Base-by-base conservation (phyloP, 2,888 invertebrate species). In the Panopea generosa region DNA sequence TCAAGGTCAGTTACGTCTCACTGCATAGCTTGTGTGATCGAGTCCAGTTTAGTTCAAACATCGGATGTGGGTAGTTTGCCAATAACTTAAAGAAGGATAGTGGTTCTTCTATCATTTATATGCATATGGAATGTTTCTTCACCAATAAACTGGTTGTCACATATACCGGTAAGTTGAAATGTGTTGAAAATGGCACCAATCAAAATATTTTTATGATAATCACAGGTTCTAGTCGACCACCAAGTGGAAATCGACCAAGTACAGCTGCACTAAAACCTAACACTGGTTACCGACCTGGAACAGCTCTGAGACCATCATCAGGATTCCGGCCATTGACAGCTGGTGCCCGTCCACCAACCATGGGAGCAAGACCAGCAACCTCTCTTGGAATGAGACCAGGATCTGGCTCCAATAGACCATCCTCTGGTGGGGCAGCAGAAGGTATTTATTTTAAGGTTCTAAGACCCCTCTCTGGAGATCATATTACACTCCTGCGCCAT, bases 211-310 rank as follows among this genome's bases (percentile, higher is more conserved):
- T 33, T 33, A 4, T 33, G 4, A 33, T 33, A 4, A 33, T 38
- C 40, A 20, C 61, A 76, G 80, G 73, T 56, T 67, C 73, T 74
- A 79, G 81, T 77, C 81, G 72, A 29, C 69, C 82, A 33, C 50
- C 69, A 7, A 77, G 77, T 71, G 71, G 71, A 29, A 80, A 78
- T 61, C 82, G 88, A 52, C 89, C 88, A 16, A 81, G 84, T n/a
- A 86, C 86, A 49, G 86, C 87, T 6, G 76, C 85, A 14, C 69
- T 89, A 1, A 72, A 84, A 47, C 90, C 91, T 4, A 83, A 88
- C 50, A 88, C 90, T 11, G 85, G 86, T 1, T 91, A 89, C 75
- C 73, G 91, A 69, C 91, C 92, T 20, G 90, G 90, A 4, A 87
- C 91, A 40, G 89, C 90, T 18, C 75, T 91, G 22, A 74, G 88